Conservation (phyloP, 2,888 invertebrate genomes). For the Aradus depressus region DNA sequence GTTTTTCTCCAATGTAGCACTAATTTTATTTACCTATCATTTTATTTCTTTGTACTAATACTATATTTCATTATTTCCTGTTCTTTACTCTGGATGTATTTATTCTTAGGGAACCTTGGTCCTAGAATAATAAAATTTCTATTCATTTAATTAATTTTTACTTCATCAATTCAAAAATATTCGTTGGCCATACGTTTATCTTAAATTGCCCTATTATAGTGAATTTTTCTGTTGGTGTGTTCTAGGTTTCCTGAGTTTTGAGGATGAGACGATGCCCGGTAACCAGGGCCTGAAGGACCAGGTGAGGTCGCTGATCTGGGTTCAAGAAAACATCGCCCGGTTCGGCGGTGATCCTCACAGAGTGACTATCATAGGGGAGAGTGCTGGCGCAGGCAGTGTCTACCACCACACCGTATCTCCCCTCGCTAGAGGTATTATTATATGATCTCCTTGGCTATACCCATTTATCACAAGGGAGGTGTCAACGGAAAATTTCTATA, state of each 20-base stretch:
- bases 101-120: too few relatives aligned
- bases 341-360: slow-evolving; percentile 7
- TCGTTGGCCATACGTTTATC: too few relatives aligned
- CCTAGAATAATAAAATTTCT: too few relatives aligned
- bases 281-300: slow-evolving; percentile 12
- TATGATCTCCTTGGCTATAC: neutral
- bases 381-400: slow-evolving; percentile 5
- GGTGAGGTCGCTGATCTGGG: slow-evolving; percentile 6
- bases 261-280: neutral
- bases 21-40: too few relatives aligned
- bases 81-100: too few relatives aligned
- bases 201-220: too few relatives aligned
- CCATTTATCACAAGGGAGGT: neutral
- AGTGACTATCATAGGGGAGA: slow-evolving; percentile 8
- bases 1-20: too few relatives aligned
- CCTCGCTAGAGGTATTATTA: slow-evolving; percentile 3
- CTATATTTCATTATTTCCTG: too few relatives aligned
- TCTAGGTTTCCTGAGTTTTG: slow-evolving; percentile 7
- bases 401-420: slow-evolving; percentile 5
- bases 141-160: too few relatives aligned
- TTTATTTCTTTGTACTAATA: too few relatives aligned
- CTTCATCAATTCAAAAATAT: too few relatives aligned
- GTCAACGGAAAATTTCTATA: neutral
- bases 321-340: neutral
- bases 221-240: too few relatives aligned